Base-by-base conservation (phyloP, 2,797 vertebrate species). In the Ptychadena robeensis region DNA sequence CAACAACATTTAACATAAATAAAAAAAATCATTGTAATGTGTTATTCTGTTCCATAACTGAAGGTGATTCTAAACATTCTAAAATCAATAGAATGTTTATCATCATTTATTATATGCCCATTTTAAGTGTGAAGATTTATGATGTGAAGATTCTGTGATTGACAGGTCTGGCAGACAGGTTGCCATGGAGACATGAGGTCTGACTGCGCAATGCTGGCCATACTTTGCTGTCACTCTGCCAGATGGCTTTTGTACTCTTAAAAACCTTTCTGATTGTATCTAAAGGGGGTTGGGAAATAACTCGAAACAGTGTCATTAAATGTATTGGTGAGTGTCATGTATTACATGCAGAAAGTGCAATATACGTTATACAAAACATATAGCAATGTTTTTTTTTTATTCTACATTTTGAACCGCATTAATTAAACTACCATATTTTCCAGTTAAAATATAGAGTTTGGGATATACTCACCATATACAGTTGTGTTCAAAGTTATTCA, bases 141-240 rank as follows among this genome's bases (percentile, higher is more conserved):
- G 73, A 37, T 57, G 38, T 4, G 75, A 53, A 48, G 28, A 11
- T 8, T 8, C 31, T 9, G 31, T 57, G 76, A 79, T 79, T 79
- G 76, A 79, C 76, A 28, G 59, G 28, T 67, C 40, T 67, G 48
- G 44, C 30, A 70, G 77, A 30, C 63, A 3, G 25, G 67, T 80
- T 80, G 34, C 67, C 78, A 70, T 80, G 78, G 66, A 63, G 27
- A 80, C 78, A 48, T 12, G 31, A 37, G 40, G 15, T 34, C 77
- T 70, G 78, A 80, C 30, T 71, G 78, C 61, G 69, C 67, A 8
- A 32, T 27, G 66, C n/a, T 14, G 34, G 32, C 30, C 53, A 53
- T 61, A 53, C 37, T 80, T 70, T 71, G 67, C 66, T 79, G 66
- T 69, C 66, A 69, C n/a, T 11, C 65, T 27, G 64, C 77, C 77